Conservation (phyloP, 2,797 vertebrate species). For the Synanceia verrucosa region DNA sequence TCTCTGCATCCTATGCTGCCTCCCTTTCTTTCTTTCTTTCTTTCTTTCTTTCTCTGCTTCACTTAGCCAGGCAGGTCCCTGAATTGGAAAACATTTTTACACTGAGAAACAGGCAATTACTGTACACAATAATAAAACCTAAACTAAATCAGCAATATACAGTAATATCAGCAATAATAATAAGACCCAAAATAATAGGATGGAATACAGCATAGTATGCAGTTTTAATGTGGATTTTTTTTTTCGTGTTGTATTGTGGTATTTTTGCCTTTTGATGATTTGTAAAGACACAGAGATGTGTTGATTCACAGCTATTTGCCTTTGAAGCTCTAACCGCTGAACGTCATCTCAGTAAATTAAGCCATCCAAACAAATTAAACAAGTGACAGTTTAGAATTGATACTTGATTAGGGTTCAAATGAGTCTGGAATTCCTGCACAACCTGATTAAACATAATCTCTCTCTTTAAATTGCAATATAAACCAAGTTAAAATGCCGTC, state of each 20-base stretch:
- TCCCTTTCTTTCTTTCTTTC: not conserved
- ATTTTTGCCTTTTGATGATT: slow-evolving; percentile 1
- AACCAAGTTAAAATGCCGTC: slow-evolving; percentile 39
- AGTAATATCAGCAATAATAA: slow-evolving; percentile 5
- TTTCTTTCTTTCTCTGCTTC: slow-evolving; percentile 18
- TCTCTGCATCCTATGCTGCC: slow-evolving; percentile 31
- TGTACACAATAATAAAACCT: not conserved
- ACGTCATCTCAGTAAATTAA: slow-evolving; percentile 53
- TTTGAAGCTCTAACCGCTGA: slow-evolving; percentile 24
- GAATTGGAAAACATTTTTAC: slow-evolving; percentile 27
- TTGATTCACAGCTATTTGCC: slow-evolving; percentile 30
- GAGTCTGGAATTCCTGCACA: slow-evolving; percentile 45
- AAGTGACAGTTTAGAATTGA: slow-evolving; percentile 61
- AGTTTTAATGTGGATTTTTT: not conserved
- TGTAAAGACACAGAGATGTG: slow-evolving; percentile 17
- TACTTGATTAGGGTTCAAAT: slow-evolving; percentile 63
- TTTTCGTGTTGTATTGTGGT: slow-evolving; percentile 2
- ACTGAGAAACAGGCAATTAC: slow-evolving; percentile 12
- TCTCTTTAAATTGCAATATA: slow-evolving; percentile 57
- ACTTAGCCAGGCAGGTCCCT: slow-evolving; percentile 22
- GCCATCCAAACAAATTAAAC: slow-evolving; percentile 58
- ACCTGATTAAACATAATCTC: slow-evolving; percentile 57
- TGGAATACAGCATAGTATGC: not conserved
- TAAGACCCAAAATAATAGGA: slow-evolving; percentile 7
- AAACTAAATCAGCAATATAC: slow-evolving; percentile 13